A percentile compares a stretch with the other conserved stretches of the same genome.
Conservation (phyloP, 2,113 vertebrate species). For the Lagopus muta region DNA sequence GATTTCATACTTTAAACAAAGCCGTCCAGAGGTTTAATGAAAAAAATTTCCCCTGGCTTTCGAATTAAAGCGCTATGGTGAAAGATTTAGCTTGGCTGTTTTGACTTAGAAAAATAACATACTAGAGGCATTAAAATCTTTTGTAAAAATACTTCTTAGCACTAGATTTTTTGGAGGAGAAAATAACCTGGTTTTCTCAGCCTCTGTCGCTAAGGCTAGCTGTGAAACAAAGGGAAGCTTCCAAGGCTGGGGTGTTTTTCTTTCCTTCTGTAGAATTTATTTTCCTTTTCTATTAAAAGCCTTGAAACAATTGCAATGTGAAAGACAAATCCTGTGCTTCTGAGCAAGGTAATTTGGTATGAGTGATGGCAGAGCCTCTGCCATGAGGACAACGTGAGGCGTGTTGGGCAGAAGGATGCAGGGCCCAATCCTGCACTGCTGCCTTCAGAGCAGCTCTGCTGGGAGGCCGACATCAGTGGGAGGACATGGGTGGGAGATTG, state of each 20-base stretch:
- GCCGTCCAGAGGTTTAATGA: constrained; percentile 71
- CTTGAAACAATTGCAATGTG: constrained; percentile 3
- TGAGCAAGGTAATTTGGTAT: constrained; percentile 3
- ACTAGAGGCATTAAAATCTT: constrained; percentile 47
- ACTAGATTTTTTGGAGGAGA: background rate
- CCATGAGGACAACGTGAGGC: background rate
- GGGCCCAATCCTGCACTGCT: background rate
- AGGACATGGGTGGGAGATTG: background rate
- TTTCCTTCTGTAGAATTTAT: constrained; percentile 5
- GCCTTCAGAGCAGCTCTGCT: background rate
- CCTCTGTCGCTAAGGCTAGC: background rate
- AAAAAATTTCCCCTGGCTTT: constrained; percentile 73
- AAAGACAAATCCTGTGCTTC: constrained; percentile 14
- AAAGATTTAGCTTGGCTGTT: constrained; percentile 69
- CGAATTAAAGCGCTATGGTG: constrained; percentile 67
- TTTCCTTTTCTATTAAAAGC: constrained; percentile 55
- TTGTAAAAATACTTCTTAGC: constrained; percentile 52
- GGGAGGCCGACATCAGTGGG: background rate
- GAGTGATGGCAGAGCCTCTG: constrained; percentile 18
- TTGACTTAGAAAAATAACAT: constrained; percentile 70
- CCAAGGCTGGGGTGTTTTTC: background rate
- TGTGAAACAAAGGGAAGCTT: constrained; percentile 1
- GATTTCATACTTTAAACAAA: constrained; percentile 75
- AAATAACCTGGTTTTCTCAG: background rate
- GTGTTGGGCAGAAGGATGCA: background rate